Base-by-base conservation (phyloP, 2,113 vertebrate species). In the Caretta caretta region DNA sequence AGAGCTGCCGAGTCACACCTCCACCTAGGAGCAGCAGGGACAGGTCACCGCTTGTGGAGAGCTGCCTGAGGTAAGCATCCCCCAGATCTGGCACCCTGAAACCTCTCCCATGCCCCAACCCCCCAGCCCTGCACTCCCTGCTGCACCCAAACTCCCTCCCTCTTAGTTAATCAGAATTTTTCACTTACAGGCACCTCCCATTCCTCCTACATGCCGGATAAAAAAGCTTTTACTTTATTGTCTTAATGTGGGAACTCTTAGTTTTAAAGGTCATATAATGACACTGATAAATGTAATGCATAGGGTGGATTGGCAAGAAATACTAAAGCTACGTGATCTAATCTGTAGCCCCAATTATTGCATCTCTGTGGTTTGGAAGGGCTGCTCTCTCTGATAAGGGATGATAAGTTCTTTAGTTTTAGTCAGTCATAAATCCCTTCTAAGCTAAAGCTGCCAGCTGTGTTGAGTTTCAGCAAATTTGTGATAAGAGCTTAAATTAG, bases 341-440 rank as follows among this genome's bases (percentile, higher is more conserved):
- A 97, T 16, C 46, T 95, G 78, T 86, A 93, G 49, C 53, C 62
- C 17, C 2, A 86, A 0, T 50, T 83, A 57, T 93, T 93, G 90
- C 3, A n/a, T 75, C 19, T 84, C 25, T 80, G 25, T 59, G 17
- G 35, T 65, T 72, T 83, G 56, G 76, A 57, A 62, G 83, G 51
- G 2, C 76, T 93, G 78, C 69, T 93, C 92, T 95, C 84, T 94
- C 4, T 86, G 86, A 53, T 38, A 96, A 75, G 29, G 76, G 14
- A 90, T 90, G 90, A 93, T 92, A 93, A 86, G 14, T 87, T 95
- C 65, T 84, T 89, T 69, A 86, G 42, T 19, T 87, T 96, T 92
- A 90, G 76, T 76, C 38, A 95, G 51, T 72, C 13, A 56, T 85
- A 92, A 94, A 78, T 96, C 84, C 81, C 27, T 92, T 69, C 76